phyloP scores from a whole-genome alignment of 37 sponge, comb jelly and placozoan genomes.

The Oopsacas minuta region DNA sequence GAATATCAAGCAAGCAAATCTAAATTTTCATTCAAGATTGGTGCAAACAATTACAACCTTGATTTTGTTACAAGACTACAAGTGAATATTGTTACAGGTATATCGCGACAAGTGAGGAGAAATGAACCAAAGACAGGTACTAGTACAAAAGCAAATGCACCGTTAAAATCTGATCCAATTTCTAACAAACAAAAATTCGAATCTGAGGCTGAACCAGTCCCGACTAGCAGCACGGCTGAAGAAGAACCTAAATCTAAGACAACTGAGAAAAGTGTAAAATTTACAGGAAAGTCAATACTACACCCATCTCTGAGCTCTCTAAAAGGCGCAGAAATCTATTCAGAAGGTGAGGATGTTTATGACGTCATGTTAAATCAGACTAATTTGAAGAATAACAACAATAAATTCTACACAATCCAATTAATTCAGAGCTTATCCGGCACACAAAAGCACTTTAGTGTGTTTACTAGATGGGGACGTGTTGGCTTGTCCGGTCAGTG shows the following conservation, averaged over 20 bases:
- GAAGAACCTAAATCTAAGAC: constrained; percentile 7
- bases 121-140: background rate
- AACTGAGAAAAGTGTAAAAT: constrained; percentile 15
- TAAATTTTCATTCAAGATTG: background rate
- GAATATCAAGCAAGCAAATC: background rate
- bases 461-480: constrained; percentile 84
- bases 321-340: constrained; percentile 45
- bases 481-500: constrained; percentile 72
- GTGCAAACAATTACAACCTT: background rate
- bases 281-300: background rate
- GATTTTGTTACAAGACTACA: constrained; percentile 4
- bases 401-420: constrained; percentile 80
- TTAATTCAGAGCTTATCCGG: constrained; percentile 48
- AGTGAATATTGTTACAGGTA: background rate
- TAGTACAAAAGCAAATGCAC: background rate
- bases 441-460: constrained; percentile 27
- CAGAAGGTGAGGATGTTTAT: constrained; percentile 55
- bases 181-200: background rate
- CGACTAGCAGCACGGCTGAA: background rate
- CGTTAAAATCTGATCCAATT: background rate
- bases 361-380: constrained; percentile 85
- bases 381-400: constrained; percentile 76
- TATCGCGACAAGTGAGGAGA: background rate
- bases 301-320: background rate
- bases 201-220: background rate